A percentile compares a stretch with the other conserved stretches of the same genome.
These are phyloP conservation scores for Brachionus calyciflorus DNA, from an alignment of 1,140 invertebrate species.

Conservation along the genomic window DNA sequence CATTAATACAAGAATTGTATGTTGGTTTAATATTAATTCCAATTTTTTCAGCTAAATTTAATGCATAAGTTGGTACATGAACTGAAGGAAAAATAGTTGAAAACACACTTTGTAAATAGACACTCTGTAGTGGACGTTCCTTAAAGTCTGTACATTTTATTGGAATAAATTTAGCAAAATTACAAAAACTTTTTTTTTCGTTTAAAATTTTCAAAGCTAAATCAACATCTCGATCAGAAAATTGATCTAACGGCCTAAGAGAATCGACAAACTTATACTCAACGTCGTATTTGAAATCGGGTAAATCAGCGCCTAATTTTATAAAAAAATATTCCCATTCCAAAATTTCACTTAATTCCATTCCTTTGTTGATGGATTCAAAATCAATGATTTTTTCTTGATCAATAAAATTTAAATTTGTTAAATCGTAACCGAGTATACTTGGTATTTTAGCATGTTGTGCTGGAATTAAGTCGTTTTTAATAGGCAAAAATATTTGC, in stretches of 20 bases:
- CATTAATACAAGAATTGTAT: not conserved
- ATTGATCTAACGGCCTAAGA: not conserved
- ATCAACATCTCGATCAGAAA: not conserved
- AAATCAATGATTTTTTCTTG: not conserved
- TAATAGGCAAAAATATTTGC: not conserved
- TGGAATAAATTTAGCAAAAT: not conserved
- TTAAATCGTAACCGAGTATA: not conserved
- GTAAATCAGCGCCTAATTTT: not conserved
- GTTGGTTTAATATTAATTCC: not conserved
- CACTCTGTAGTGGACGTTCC: not conserved
- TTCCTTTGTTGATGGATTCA: not conserved
- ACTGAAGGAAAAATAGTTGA: not conserved
- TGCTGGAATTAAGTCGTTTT: not conserved
- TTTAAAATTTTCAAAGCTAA: not conserved
- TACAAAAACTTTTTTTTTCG: not conserved
- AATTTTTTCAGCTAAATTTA: not conserved
- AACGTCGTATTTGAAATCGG: not conserved
- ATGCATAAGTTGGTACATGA: not conserved
- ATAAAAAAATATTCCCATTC: slow-evolving; percentile 15
- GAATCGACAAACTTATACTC: not conserved
- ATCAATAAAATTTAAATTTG: not conserved
- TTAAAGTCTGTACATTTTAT: not conserved
- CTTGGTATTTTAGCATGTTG: not conserved
- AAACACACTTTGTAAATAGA: too few species aligned
- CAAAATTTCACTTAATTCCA: not conserved